These are phyloP conservation scores for Lasioglossum morio DNA, from an alignment of 2,888 invertebrate genomes.

Conservation along the genomic window DNA sequence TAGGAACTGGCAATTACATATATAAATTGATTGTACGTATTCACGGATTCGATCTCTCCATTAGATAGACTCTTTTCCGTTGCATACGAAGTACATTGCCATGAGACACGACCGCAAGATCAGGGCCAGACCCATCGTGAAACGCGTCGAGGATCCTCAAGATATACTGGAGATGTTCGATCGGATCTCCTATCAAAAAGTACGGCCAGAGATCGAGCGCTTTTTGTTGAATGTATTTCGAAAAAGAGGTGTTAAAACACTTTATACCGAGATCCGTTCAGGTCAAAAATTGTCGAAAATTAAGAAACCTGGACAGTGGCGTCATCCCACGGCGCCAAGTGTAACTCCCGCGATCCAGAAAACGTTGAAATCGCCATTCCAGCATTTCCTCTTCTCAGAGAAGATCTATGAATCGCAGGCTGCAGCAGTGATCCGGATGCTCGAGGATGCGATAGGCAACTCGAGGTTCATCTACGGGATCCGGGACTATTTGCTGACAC, in stretches of 20 bases:
- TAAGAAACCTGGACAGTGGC: not conserved
- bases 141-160: slow-evolving; percentile 44
- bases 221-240: not conserved
- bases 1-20: too few species aligned
- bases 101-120: slow-evolving; percentile 67
- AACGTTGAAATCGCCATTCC: not conserved
- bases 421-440: slow-evolving; percentile 69
- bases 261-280: not conserved
- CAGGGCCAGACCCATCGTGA: slow-evolving; percentile 63
- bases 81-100: slow-evolving; percentile 66
- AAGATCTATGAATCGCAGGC: slow-evolving; percentile 53
- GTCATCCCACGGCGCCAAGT: not conserved
- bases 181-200: slow-evolving; percentile 72
- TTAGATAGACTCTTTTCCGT: slow-evolving; percentile 65
- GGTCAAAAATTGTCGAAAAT: not conserved
- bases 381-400: not conserved
- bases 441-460: slow-evolving; percentile 63
- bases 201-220: slow-evolving; percentile 1
- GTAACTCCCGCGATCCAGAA: not conserved
- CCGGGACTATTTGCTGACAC: slow-evolving; percentile 58
- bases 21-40: not conserved
- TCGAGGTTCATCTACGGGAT: slow-evolving; percentile 59
- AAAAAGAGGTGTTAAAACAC: not conserved
- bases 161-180: slow-evolving; percentile 71
- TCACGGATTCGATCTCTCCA: not conserved